These are phyloP conservation scores for Bradypus variegatus DNA, from an alignment of 2,797 vertebrate species.

Conservation along the genomic window DNA sequence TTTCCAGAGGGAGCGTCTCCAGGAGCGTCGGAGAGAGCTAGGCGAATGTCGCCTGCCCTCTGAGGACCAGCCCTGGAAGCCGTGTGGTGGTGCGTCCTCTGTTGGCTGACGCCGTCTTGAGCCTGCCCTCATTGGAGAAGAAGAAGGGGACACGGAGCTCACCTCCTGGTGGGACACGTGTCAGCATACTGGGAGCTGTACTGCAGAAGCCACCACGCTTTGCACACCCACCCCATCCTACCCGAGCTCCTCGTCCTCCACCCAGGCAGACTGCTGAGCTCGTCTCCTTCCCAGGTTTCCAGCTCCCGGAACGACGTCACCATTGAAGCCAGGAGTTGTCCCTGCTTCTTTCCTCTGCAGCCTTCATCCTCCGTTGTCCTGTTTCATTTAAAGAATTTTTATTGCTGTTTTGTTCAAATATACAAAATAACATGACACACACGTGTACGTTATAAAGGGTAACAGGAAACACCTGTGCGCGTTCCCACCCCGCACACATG, in stretches of 20 bases:
- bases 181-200: rapidly evolving
- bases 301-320: too few species aligned
- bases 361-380: rapidly evolving
- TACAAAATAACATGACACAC: rapidly evolving
- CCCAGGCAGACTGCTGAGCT: neutral
- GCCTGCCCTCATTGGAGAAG: neutral
- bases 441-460: rapidly evolving
- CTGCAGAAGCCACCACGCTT: too few species aligned
- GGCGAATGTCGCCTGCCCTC: rapidly evolving
- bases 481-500: too few species aligned
- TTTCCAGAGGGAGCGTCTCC: neutral
- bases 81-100: rapidly evolving
- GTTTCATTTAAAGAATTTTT: neutral
- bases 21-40: neutral
- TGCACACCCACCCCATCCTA: neutral
- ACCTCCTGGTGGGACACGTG: neutral
- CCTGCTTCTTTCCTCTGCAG: rapidly evolving
- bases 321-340: rapidly evolving
- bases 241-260: too few species aligned
- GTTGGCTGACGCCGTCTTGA: rapidly evolving
- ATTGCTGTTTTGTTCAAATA: neutral
- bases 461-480: rapidly evolving
- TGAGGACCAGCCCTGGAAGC: neutral
- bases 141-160: neutral
- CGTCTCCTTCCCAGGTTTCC: rapidly evolving